phyloP scores from a whole-genome alignment of 2,113 vertebrate genomes.

The Pitta sordida region DNA sequence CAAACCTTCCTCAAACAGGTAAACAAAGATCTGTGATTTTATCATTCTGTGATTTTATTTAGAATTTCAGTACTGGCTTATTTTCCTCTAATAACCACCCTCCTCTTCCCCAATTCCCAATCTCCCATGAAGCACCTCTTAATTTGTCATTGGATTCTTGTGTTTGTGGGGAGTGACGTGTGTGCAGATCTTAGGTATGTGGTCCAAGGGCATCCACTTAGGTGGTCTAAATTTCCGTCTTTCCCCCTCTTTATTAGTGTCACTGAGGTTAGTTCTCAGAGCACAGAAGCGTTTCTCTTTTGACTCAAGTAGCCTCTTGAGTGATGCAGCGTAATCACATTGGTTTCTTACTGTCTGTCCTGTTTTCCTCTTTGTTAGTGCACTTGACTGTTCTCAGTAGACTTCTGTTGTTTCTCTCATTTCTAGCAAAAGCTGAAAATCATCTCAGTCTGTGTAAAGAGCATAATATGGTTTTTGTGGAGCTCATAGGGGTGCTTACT shows the following conservation, averaged over 20 bases:
- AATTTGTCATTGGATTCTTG: neutral
- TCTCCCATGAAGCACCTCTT: neutral
- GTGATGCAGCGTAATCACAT: neutral
- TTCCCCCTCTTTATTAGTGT: neutral
- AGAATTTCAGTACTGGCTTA: neutral
- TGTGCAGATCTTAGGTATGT: neutral
- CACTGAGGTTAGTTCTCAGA: neutral
- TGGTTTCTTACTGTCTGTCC: neutral
- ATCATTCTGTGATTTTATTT: neutral
- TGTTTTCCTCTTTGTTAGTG: neutral
- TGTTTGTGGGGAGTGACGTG: accelerated
- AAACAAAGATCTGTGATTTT: neutral
- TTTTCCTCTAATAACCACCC: neutral
- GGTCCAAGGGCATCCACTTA: neutral
- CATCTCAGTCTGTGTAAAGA: neutral
- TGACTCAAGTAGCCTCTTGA: neutral
- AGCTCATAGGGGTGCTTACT: neutral
- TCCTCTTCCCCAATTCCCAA: accelerated
- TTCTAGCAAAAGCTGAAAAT: neutral
- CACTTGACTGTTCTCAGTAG: neutral
- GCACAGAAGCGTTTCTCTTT: neutral
- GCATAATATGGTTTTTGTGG: neutral
- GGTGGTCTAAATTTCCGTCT: neutral
- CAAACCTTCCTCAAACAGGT: neutral
- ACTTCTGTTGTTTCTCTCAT: neutral